A percentile compares a stretch with the other conserved stretches of the same genome.
Conservation (phyloP, 2,113 vertebrate genomes). For the Grammomys surdaster region DNA sequence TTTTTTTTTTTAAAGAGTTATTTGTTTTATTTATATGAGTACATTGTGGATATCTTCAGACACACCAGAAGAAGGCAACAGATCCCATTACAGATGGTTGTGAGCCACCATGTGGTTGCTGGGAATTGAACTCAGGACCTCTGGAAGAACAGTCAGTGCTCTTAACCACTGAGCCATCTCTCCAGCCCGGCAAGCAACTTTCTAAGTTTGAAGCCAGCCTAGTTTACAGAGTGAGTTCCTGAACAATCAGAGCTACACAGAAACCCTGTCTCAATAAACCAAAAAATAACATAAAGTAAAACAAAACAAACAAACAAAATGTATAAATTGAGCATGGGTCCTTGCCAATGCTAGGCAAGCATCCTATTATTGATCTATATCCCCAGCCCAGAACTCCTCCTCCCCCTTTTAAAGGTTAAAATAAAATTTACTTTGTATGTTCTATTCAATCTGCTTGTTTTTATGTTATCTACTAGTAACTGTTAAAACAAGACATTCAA, state of each 20-base stretch:
- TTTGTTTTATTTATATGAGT: no score
- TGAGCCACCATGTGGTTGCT: no score
- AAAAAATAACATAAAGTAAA: background rate
- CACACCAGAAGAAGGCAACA: no score
- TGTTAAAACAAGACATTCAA: background rate
- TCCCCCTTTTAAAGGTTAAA: background rate
- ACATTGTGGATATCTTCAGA: no score
- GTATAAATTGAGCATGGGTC: background rate
- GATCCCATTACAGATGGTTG: no score
- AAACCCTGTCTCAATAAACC: background rate
- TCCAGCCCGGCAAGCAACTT: background rate
- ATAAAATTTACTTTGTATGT: slow-evolving; percentile 13
- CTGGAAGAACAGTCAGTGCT: no score
- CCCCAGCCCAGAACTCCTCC: no score
- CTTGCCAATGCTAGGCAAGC: background rate
- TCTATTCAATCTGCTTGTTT: background rate
- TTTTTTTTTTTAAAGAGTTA: no score
- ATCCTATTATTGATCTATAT: background rate
- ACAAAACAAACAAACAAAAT: background rate
- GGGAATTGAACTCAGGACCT: no score
- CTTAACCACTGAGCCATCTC: no score
- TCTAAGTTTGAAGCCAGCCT: background rate
- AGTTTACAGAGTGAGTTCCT: background rate
- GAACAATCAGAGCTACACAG: background rate
- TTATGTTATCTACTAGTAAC: slow-evolving; percentile 4